Percentiles rank a stretch among this genome's conserved stretches.
These are phyloP conservation scores for Oscheius sp. DNA, from an alignment of 2,888 invertebrate species.

Conservation along the genomic window DNA sequence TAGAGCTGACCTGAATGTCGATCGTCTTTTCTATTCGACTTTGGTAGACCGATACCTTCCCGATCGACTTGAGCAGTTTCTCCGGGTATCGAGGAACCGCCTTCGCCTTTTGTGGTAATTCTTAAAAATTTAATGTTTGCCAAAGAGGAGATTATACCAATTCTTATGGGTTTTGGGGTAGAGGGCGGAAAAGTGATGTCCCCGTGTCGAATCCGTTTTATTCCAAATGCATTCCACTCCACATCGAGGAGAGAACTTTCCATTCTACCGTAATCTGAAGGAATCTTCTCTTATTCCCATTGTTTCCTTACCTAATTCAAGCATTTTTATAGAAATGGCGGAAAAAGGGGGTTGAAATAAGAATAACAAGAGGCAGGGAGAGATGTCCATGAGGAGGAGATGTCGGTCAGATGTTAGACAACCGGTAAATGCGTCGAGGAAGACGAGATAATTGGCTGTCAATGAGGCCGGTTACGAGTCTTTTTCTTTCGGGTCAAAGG, in stretches of 20 bases:
- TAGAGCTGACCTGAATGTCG: conserved; percentile 9
- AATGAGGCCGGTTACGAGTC: conserved; percentile 9
- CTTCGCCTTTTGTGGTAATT: not conserved
- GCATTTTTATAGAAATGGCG: conserved; percentile 20
- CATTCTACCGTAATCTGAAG: conserved; percentile 14
- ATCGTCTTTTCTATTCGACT: conserved; percentile 13
- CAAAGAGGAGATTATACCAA: not conserved
- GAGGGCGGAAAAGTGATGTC: conserved; percentile 12
- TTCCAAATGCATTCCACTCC: conserved; percentile 30
- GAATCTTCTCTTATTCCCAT: not conserved
- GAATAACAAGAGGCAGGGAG: conserved; percentile 6
- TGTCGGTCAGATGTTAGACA: conserved; percentile 38
- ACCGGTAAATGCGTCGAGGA: conserved; percentile 35
- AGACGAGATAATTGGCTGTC: conserved; percentile 30
- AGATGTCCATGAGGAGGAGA: conserved; percentile 6
- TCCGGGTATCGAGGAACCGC: not conserved
- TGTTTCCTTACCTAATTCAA: conserved; percentile 9
- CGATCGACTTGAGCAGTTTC: conserved; percentile 5
- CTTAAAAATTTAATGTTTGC: not conserved
- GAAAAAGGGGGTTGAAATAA: not conserved
- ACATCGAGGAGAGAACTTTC: not conserved
- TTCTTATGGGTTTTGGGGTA: conserved; percentile 9
- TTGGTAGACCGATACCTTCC: conserved; percentile 8
- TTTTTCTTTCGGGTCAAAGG: conserved; percentile 13
- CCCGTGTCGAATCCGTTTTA: conserved; percentile 13